Conservation (phyloP, 2,888 invertebrate species). For the Nephrotoma flavescens region DNA sequence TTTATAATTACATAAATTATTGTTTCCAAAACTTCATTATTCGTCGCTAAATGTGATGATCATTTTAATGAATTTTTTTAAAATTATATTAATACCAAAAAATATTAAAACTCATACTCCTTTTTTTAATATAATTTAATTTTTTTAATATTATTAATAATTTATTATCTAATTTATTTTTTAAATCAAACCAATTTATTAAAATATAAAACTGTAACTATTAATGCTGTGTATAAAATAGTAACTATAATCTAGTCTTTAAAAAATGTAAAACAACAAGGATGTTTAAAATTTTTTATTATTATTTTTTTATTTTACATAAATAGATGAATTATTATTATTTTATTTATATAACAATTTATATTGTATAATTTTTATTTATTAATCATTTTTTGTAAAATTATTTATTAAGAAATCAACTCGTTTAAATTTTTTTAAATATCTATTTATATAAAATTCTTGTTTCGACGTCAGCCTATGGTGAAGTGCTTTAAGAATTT, state of each 20-base stretch:
- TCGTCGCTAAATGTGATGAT: background rate
- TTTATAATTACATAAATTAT: background rate
- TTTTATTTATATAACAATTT: background rate
- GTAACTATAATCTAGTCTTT: constrained; percentile 1
- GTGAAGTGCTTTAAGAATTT: background rate
- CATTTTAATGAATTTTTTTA: background rate
- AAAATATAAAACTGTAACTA: background rate
- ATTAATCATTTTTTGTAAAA: background rate
- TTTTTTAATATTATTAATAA: background rate
- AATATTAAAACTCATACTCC: background rate
- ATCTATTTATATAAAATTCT: background rate
- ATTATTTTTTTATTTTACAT: background rate
- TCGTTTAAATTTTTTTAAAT: background rate
- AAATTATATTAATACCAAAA: background rate
- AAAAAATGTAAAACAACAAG: background rate
- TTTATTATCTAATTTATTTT: background rate
- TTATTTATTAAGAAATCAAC: background rate
- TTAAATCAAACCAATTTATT: background rate
- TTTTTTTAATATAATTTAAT: background rate
- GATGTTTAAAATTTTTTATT: background rate
- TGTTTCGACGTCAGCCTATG: background rate
- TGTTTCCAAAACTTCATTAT: background rate
- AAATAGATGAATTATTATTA: background rate
- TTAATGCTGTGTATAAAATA: constrained; percentile 1
- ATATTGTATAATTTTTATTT: background rate